Evolutionary conservation across 2,888 invertebrate genomes (phyloP).

Genomic region (Idaea dimidiata): DNA sequence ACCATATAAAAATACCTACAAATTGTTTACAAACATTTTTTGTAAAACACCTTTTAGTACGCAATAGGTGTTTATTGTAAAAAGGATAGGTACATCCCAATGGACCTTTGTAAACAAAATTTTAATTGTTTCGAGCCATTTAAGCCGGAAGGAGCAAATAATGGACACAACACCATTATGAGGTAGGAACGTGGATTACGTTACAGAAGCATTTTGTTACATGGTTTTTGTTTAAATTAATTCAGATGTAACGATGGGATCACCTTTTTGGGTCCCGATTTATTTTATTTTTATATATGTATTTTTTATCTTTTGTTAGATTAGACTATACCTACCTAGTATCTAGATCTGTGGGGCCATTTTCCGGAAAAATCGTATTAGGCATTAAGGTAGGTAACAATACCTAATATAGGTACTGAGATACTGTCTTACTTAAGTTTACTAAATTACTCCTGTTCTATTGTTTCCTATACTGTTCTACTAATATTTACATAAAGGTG

Average conservation of each 20-base stretch:
- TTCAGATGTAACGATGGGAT: constrained; percentile 21
- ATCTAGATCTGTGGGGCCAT: neutral
- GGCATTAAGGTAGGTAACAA: neutral
- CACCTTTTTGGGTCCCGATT: constrained; percentile 13
- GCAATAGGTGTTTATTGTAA: constrained; percentile 12
- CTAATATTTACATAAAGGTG: no score
- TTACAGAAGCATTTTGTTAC: constrained; percentile 10
- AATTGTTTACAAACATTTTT: neutral
- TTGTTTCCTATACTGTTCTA: no score
- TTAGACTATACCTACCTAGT: neutral
- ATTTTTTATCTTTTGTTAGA: neutral
- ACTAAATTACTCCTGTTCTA: no score
- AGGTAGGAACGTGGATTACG: constrained; percentile 5
- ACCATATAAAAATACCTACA: constrained; percentile 6
- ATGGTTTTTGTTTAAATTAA: constrained; percentile 17
- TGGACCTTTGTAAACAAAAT: constrained; percentile 41
- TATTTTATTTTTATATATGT: constrained; percentile 8
- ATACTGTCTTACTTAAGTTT: neutral
- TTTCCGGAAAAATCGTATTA: neutral
- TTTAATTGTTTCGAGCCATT: constrained; percentile 46
- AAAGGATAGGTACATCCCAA: constrained; percentile 15
- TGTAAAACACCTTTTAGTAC: constrained; percentile 4
- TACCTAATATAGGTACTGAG: no score
- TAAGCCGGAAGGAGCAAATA: constrained; percentile 39
- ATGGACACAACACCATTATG: constrained; percentile 24